Evolutionary conservation across 2,797 vertebrate genomes (phyloP), one percentile per base, ranked within the genome.

Genomic region (Tarsius wallacei): DNA sequence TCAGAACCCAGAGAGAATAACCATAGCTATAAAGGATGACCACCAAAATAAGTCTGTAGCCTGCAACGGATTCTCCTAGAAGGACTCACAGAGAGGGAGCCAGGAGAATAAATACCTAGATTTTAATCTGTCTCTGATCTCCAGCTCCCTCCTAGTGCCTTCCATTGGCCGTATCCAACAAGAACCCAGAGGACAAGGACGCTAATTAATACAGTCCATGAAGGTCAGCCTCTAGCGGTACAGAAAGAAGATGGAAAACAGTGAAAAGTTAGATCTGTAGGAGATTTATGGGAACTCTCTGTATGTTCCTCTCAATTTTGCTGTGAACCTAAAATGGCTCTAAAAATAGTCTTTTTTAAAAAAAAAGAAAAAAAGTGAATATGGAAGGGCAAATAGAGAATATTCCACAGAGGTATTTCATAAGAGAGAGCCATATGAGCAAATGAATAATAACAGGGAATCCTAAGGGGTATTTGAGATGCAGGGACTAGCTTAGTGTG

Each of bases 271-370:
- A 24, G 15, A 68, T 84, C 68, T 66, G 8, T 36, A 61, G 42
- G 51, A 31, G 13, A 2, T 51, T 49, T 26, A 63, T 1, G 5
- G 33, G 63, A 90, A 57, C 26, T 90, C 42, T 49, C 49, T 70
- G 24, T 70, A 49, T 10, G 26, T 81, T 68, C 22, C 28, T 93
- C 59, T 90, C 21, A 33, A 63, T 90, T 89, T 90, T 95, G 66
- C 87, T 82, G 31, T 93, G 87, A 94, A 70, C 53, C 33, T 70
- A 83, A 76, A 82, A 90, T 24, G 87, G 3, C 55, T 90, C 51
- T 80, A 68, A 90, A 90, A 76, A 61, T 55, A 93, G 49, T 68
- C 33, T 76, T 33, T 61, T 94, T 96, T 94, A 36, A 47, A 76
- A 90, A 83, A n/a, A n/a, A n/a, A 91, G 4, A 5, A 42, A 42